phyloP scores from a whole-genome alignment of 2,797 vertebrate genomes.

The Pangasius mekongensis region DNA sequence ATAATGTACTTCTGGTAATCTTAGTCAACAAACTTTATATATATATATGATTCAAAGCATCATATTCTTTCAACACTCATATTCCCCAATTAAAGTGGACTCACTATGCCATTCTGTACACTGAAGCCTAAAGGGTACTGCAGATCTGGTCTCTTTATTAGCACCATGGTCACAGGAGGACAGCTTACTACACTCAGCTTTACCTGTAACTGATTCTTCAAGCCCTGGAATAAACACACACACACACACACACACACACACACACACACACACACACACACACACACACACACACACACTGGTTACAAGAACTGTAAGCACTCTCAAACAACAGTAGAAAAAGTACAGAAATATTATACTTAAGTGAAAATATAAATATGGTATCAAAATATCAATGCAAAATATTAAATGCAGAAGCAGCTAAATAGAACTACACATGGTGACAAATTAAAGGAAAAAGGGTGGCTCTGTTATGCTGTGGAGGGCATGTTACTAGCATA shows the following conservation, averaged over 20 bases:
- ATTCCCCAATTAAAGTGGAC: slow-evolving; percentile 49
- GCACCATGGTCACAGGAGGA: slow-evolving; percentile 94
- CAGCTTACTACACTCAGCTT: slow-evolving; percentile 97
- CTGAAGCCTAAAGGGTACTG: slow-evolving; percentile 99
- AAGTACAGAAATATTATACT: not conserved
- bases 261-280: not conserved
- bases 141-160: slow-evolving; percentile 95
- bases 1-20: not conserved
- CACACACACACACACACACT: not conserved
- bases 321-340: not conserved
- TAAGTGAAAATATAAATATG: not conserved
- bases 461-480: not conserved
- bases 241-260: slow-evolving; percentile 8
- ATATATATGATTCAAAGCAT: too few species aligned
- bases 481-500: not conserved
- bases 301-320: not conserved
- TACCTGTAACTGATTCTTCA: slow-evolving; percentile 93
- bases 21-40: not conserved
- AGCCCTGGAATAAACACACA: slow-evolving; percentile 74
- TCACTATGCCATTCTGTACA: slow-evolving; percentile 82
- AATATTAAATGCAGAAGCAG: not conserved
- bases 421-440: not conserved
- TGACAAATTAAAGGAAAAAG: not conserved
- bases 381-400: not conserved
- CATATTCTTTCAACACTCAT: not conserved